phyloP scores from a whole-genome alignment of 2,797 vertebrate species.

The Ctenosaura bakeri region DNA sequence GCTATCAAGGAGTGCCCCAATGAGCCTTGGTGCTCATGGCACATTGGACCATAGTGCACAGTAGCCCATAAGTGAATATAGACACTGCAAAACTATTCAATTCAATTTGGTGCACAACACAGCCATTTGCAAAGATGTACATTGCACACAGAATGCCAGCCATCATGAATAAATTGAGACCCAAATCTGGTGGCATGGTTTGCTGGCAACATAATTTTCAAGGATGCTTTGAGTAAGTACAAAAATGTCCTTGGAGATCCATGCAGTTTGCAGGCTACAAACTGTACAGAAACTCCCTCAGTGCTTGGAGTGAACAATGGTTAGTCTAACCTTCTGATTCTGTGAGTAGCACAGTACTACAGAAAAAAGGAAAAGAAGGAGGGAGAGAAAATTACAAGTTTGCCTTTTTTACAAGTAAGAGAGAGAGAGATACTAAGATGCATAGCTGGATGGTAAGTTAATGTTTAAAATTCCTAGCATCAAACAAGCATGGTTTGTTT shows the following conservation, averaged over 20 bases:
- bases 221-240: neutral
- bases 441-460: constrained; percentile 16
- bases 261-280: neutral
- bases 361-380: neutral
- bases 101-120: no score
- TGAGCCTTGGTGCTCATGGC: no score
- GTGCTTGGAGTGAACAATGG: neutral
- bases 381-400: neutral
- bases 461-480: constrained; percentile 47
- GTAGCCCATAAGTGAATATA: no score
- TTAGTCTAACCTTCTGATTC: neutral
- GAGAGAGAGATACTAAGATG: neutral
- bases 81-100: no score
- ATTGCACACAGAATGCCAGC: no score
- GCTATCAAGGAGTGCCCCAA: no score
- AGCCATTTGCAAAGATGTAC: no score
- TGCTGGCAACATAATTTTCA: neutral
- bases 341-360: neutral
- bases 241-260: neutral
- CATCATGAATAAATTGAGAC: neutral
- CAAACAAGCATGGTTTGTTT: constrained; percentile 66
- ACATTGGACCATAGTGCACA: no score
- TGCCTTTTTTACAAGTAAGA: neutral
- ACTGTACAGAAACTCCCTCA: neutral
- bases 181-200: neutral